These are phyloP conservation scores for Echinometra lucunter DNA, from an alignment of 53 echinoderm and acorn worm species.

Conservation along the genomic window DNA sequence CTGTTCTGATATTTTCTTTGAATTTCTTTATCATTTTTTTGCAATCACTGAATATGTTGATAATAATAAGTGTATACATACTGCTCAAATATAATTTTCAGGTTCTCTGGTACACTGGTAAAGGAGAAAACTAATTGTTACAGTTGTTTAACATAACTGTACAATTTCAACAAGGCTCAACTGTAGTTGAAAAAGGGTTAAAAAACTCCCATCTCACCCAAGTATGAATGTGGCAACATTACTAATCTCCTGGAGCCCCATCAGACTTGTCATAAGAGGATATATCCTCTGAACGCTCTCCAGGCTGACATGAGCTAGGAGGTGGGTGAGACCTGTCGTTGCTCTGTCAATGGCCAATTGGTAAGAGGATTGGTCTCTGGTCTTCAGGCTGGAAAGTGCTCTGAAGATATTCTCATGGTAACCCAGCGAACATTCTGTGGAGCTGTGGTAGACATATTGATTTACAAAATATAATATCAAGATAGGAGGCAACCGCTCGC, in stretches of 20 bases:
- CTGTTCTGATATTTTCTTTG: too few relatives aligned
- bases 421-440: conserved; percentile 59
- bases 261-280: conserved; percentile 82
- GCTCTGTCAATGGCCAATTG: conserved; percentile 73
- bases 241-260: conserved; percentile 81
- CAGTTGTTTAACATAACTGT: too few relatives aligned
- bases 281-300: conserved; percentile 95
- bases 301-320: conserved; percentile 80
- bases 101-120: too few relatives aligned
- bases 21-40: too few relatives aligned
- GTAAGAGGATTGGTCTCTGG: conserved; percentile 75
- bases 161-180: too few relatives aligned
- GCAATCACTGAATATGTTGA: too few relatives aligned
- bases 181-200: too few relatives aligned
- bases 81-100: too few relatives aligned
- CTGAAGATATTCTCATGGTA: conserved; percentile 84
- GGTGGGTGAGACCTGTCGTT: conserved; percentile 70
- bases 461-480: too few relatives aligned
- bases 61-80: too few relatives aligned
- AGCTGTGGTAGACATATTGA: conserved; percentile 26
- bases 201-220: conserved; percentile 60
- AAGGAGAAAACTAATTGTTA: too few relatives aligned
- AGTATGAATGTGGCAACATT: conserved; percentile 76
- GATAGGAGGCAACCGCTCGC: too few relatives aligned
- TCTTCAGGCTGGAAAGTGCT: conserved; percentile 79